Evolutionary conservation across 2,797 vertebrate genomes (phyloP), one percentile per base, ranked within the genome.

Genomic region (Bryconaethiops microstoma): DNA sequence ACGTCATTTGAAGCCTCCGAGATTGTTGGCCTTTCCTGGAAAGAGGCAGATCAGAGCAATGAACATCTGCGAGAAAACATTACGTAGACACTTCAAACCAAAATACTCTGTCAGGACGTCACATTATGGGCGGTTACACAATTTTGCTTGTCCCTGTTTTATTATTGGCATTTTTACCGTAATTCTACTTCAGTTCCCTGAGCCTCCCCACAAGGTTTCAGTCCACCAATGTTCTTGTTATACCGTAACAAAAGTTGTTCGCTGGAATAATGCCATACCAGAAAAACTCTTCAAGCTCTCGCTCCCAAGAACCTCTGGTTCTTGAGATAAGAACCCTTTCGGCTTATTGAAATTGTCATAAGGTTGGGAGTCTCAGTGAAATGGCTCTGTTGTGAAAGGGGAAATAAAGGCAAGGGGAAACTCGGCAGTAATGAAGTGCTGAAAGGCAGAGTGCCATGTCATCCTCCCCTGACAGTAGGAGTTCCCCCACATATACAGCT

Each of bases 391-490:
- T 5, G 52, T 77, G 48, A 55, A 25, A 55, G 21, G 10, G 75
- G 7, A 57, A 40, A 40, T 25, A 35, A 71, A 65, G 57, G 48
- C 19, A 25, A 35, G 17, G 65, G 29, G 55, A 64, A 45, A 71
- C 50, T 35, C 70, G 10, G 39, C 65, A 13, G 29, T 64, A 74
- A 77, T 71, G n/a, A 64, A 57, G 57, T 72, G 48, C 59, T 54
- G 39, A 67, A 71, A 79, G 54, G 69, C 59, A 12, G 63, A 71
- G 50, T 69, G 50, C 59, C 77, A 77, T 80, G 59, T 83, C 57
- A 82, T 73, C 73, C 76, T 85, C 83, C 80, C 86, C 45, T 86
- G 83, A 79, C 74, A 76, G 63, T 83, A 82, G 83, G 82, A 81
- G 83, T 83, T 86, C n/a, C 59, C 86, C 45, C 9, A 77, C 64